Evolutionary conservation across 1,140 invertebrate species (phyloP).

Genomic region (Rhynchophorus ferrugineus): DNA sequence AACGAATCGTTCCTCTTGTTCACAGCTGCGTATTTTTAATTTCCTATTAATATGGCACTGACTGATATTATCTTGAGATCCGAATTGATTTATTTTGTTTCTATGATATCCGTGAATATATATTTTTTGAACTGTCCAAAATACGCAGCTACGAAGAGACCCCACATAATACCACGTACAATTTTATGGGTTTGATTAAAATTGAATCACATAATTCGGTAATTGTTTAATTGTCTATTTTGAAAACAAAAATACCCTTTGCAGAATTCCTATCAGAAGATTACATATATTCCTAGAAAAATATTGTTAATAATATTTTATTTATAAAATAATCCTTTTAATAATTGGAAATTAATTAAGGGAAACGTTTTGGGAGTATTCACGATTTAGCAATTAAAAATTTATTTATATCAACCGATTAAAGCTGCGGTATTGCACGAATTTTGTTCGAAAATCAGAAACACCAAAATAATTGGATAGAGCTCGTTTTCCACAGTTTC

Average conservation of each 20-base stretch:
- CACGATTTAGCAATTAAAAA: no score
- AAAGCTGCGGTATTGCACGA: no score
- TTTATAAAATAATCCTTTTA: conserved; percentile 25
- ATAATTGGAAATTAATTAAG: conserved; percentile 26
- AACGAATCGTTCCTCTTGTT: conserved; percentile 6
- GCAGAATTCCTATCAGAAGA: conserved; percentile 10
- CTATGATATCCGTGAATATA: no score
- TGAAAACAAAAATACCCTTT: conserved; percentile 14
- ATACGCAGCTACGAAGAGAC: no score
- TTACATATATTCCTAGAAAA: not conserved
- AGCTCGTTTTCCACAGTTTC: no score
- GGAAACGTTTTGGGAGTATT: no score
- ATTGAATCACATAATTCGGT: conserved; percentile 36
- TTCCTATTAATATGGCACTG: conserved; percentile 11
- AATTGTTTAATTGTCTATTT: conserved; percentile 38
- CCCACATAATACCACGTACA: no score
- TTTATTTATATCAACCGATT: no score
- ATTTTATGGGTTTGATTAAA: conserved; percentile 30
- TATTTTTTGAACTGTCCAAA: no score
- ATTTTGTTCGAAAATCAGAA: no score
- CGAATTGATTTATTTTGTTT: no score
- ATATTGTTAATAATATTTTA: conserved; percentile 5
- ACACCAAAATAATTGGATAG: no score
- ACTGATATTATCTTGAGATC: not conserved
- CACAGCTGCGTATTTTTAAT: conserved; percentile 5